Percentiles rank a stretch among this genome's conserved stretches.
These are phyloP conservation scores for Ferdinandea cuprea DNA, from an alignment of 2,888 invertebrate genomes.

Conservation along the genomic window DNA sequence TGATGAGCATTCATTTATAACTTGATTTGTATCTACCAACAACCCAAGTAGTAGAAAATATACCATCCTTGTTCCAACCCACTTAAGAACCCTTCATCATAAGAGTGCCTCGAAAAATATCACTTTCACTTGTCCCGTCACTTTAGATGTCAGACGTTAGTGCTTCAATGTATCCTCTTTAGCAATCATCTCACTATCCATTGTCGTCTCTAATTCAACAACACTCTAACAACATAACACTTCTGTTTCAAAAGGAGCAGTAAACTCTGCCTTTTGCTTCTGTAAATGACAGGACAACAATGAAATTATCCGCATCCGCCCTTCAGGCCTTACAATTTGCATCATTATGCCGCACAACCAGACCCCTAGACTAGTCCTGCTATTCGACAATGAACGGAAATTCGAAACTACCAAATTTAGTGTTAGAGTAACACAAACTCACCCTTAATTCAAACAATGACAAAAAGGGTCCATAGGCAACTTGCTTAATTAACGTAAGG, in stretches of 20 bases:
- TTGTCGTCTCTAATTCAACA: constrained; percentile 24
- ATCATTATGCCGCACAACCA: constrained; percentile 30
- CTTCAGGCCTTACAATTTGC: constrained; percentile 49
- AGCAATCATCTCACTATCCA: constrained; percentile 7
- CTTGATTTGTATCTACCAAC: too few relatives aligned
- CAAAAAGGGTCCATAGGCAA: constrained; percentile 31
- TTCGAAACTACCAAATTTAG: constrained; percentile 12
- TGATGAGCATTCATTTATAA: too few relatives aligned
- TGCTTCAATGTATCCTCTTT: constrained; percentile 35
- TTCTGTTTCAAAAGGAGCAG: constrained; percentile 48
- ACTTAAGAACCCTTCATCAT: constrained; percentile 25
- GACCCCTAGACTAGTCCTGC: background rate
- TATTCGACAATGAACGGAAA: background rate
- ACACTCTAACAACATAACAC: constrained; percentile 39
- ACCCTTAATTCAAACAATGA: constrained; percentile 25
- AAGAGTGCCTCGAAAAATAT: constrained; percentile 2
- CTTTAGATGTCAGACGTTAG: constrained; percentile 22
- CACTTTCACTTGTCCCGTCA: constrained; percentile 20
- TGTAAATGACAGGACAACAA: constrained; percentile 55
- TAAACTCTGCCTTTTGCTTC: background rate
- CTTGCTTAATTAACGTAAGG: constrained; percentile 47
- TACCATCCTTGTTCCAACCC: background rate
- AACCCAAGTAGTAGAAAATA: background rate
- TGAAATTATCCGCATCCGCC: constrained; percentile 49
- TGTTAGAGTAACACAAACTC: constrained; percentile 22